Evolutionary conservation across 2,797 vertebrate genomes (phyloP), one percentile per base, ranked within the genome.

Genomic region (Bovichtus diacanthus): DNA sequence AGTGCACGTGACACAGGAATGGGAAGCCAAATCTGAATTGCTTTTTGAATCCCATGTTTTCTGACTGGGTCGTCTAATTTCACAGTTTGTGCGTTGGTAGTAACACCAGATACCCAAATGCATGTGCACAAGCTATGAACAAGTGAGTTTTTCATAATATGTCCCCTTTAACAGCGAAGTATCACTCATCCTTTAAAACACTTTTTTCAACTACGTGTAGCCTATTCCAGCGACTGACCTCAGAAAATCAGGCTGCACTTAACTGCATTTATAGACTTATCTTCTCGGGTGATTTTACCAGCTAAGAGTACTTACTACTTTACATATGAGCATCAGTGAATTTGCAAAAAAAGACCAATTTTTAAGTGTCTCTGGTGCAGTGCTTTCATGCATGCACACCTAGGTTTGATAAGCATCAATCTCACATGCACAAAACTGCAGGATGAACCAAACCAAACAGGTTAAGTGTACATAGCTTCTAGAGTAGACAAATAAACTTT

Each of bases 151-250:
- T 31, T 31, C 8, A 34, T 34, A 31, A 34, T 34, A 34, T 34
- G 31, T n/a, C n/a, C n/a, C n/a, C n/a, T 31, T 36, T 19, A 47
- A 59, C 54, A 21, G 23, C 13, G 13, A 34, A 51, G 19, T 25
- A 73, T 25, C 19, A 25, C 39, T 74, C 49, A 49, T 44, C 21
- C 31, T 63, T 43, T 47, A 34, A 67, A 34, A 49, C 16, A 16
- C 9, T 25, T 64, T 58, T 16, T 38, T 66, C 55, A 56, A 55
- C 23, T 15, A n/a, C 60, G 13, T 75, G 72, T 34, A 8, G 34
- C 31, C 31, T 25, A 64, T 64, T 80, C 58, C 51, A 75, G 38
- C 41, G 46, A 76, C 56, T 72, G 53, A 43, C 34, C 50, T 75
- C 23, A 71, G 36, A 51, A 55, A 59, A 63, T 68, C 46, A 36